These are phyloP conservation scores for Sebastes itinus DNA, from an alignment of 2,797 vertebrate genomes.

Conservation along the genomic window DNA sequence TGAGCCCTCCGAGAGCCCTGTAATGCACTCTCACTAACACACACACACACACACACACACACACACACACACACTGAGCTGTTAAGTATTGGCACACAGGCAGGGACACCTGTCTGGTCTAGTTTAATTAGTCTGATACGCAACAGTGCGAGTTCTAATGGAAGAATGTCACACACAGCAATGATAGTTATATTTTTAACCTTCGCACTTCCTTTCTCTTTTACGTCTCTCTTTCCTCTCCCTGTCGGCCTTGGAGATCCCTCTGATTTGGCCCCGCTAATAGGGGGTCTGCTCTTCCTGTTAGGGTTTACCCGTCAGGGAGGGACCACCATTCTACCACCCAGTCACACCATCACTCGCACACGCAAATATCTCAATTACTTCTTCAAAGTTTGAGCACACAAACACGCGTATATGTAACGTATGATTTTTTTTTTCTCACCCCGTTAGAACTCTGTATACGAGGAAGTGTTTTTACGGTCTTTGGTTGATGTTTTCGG, in stretches of 20 bases:
- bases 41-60: constrained; percentile 28
- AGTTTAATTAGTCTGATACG: constrained; percentile 48
- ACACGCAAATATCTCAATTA: constrained; percentile 75
- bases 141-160: constrained; percentile 16
- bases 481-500: constrained; percentile 46
- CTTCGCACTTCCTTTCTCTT: constrained; percentile 1
- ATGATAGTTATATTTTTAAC: constrained; percentile 28
- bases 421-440: constrained; percentile 21
- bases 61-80: constrained; percentile 35
- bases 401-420: constrained; percentile 30
- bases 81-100: constrained; percentile 35
- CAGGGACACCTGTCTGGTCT: constrained; percentile 53
- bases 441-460: constrained; percentile 32
- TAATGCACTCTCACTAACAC: constrained; percentile 43
- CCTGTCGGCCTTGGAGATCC: constrained; percentile 62
- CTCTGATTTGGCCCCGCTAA: constrained; percentile 80
- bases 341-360: constrained; percentile 67
- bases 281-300: constrained; percentile 78
- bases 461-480: constrained; percentile 38
- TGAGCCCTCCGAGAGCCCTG: constrained; percentile 45
- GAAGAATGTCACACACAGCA: constrained; percentile 11
- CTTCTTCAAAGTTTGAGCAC: constrained; percentile 58
- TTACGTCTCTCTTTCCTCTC: constrained; percentile 40
- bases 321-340: constrained; percentile 72
- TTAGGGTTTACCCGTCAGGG: constrained; percentile 77